Evolutionary conservation across 1,140 invertebrate genomes (phyloP).

Genomic region (Odontomachus brunneus): DNA sequence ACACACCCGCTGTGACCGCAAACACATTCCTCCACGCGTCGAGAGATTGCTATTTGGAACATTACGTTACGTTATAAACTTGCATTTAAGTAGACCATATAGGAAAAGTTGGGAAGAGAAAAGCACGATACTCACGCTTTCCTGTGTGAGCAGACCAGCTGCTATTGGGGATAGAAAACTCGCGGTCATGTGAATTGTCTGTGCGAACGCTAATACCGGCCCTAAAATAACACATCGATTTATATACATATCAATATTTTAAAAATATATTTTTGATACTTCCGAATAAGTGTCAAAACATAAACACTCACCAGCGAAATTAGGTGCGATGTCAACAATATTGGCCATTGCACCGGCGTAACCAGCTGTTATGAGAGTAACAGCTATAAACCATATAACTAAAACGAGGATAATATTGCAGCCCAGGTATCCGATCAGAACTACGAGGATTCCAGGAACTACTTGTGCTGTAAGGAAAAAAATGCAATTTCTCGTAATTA

Average conservation of each 20-base stretch:
- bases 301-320: slow-evolving; percentile 86
- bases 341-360: slow-evolving; percentile 92
- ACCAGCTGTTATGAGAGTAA: slow-evolving; percentile 90
- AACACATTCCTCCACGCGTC: slow-evolving; percentile 91
- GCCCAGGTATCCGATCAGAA: slow-evolving; percentile 89
- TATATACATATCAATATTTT: neutral
- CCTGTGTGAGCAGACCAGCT: slow-evolving; percentile 86
- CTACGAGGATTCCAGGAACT: slow-evolving; percentile 88
- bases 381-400: slow-evolving; percentile 89
- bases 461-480: slow-evolving; percentile 87
- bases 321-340: slow-evolving; percentile 91
- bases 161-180: slow-evolving; percentile 89
- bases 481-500: slow-evolving; percentile 29
- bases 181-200: slow-evolving; percentile 91
- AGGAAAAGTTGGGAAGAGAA: slow-evolving; percentile 10
- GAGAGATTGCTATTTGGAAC: slow-evolving; percentile 85
- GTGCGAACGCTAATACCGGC: slow-evolving; percentile 90
- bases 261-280: too few relatives aligned
- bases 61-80: slow-evolving; percentile 6
- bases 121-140: slow-evolving; percentile 83
- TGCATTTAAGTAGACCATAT: neutral
- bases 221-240: slow-evolving; percentile 79
- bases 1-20: slow-evolving; percentile 88
- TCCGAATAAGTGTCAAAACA: neutral
- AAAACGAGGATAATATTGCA: slow-evolving; percentile 87